Percentiles rank a stretch among this genome's conserved stretches.
These are phyloP conservation scores for Axis porcinus DNA, from an alignment of 2,113 vertebrate species.

Conservation along the genomic window DNA sequence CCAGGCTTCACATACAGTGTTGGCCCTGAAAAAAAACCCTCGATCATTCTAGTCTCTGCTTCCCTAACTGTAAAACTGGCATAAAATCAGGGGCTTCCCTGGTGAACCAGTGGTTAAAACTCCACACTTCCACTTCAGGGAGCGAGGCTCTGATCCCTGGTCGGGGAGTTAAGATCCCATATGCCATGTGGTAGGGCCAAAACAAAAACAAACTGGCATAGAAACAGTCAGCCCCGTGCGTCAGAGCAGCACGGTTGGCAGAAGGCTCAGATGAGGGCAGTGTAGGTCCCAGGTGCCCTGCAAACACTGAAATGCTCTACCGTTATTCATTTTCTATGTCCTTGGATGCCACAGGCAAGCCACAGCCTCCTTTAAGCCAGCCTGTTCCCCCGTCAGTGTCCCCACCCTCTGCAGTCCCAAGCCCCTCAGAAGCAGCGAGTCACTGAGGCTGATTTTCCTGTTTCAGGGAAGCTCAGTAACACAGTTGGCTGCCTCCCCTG, in stretches of 20 bases:
- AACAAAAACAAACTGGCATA: background rate
- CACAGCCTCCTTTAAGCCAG: background rate
- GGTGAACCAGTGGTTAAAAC: background rate
- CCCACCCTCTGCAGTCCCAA: background rate
- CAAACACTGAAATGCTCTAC: background rate
- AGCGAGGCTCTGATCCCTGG: background rate
- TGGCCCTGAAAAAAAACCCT: background rate
- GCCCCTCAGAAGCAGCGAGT: background rate
- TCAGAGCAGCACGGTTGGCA: fast-evolving
- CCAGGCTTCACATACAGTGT: background rate
- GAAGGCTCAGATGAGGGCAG: background rate
- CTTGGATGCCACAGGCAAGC: background rate
- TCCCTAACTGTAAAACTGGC: background rate
- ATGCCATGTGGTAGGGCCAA: fast-evolving
- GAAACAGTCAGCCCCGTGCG: background rate
- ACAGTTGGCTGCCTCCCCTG: background rate
- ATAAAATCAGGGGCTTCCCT: background rate
- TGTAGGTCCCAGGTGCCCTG: background rate
- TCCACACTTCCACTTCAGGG: background rate
- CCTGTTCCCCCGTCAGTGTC: fast-evolving
- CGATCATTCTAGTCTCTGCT: background rate
- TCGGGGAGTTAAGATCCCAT: background rate
- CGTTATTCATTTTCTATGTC: background rate
- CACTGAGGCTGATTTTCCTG: background rate
- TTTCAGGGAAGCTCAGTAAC: background rate